Conservation (phyloP, 1,140 invertebrate genomes). For the Pectinophora gossypiella region DNA sequence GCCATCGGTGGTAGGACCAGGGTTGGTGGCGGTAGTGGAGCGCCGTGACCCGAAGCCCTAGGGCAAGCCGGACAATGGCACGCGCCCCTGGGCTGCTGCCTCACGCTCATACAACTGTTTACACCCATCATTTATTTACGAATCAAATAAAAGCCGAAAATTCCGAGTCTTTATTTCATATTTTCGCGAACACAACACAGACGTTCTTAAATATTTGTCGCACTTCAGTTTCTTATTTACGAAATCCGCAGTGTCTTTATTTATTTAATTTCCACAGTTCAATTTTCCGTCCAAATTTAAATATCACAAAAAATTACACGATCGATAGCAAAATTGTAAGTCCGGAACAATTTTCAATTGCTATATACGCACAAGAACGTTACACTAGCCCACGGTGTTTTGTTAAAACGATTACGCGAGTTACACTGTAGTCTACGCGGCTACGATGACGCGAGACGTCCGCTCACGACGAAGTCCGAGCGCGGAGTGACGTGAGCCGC, state of each 20-base stretch:
- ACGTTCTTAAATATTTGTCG: no score
- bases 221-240: no score
- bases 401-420: slow-evolving; percentile 14
- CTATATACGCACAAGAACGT: neutral
- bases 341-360: neutral
- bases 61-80: slow-evolving; percentile 68
- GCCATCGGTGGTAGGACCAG: slow-evolving; percentile 63
- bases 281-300: neutral
- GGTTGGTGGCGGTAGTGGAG: slow-evolving; percentile 52
- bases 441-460: slow-evolving; percentile 43
- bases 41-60: slow-evolving; percentile 51
- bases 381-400: neutral
- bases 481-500: slow-evolving; percentile 42
- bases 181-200: slow-evolving; percentile 16
- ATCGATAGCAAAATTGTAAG: neutral
- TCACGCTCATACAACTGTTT: slow-evolving; percentile 60
- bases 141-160: slow-evolving; percentile 7
- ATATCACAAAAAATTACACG: neutral
- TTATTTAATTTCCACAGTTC: neutral
- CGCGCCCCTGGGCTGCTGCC: slow-evolving; percentile 51
- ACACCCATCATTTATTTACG: slow-evolving; percentile 63
- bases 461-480: slow-evolving; percentile 45
- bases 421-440: slow-evolving; percentile 1
- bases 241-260: neutral
- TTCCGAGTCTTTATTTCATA: slow-evolving; percentile 29